Base-by-base conservation (phyloP, 2,797 vertebrate genomes). In the Urophycis tenuis region DNA sequence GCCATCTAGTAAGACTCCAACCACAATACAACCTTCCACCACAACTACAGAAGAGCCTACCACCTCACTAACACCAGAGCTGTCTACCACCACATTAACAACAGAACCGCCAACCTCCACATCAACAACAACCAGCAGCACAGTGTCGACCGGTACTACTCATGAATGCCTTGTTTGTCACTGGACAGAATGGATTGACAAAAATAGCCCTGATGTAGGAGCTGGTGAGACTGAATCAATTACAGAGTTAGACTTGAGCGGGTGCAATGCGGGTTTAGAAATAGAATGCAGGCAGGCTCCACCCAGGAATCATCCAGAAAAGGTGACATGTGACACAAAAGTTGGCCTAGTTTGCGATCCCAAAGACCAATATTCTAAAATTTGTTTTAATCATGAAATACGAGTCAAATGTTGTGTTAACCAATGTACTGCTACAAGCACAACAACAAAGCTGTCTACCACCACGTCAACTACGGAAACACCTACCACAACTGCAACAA, bases 111-210 rank as follows among this genome's bases (percentile, higher is more conserved):
- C 53, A 7, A 64, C 53, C 53, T 33, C 72, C 8, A 78, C n/a
- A 67, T 71, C 45, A 19, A 74, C 64, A 19, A 5, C 3, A 33
- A 39, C 73, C 31, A 9, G 74, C 80, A 73, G 25, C 0, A 30
- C 15, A 30, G 25, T 45, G n/a, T n/a, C n/a, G n/a, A n/a, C n/a
- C n/a, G n/a, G n/a, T n/a, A 73, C 29, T 2, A n/a, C 32, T 15
- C 0, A 0, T 29, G 0, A 5, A 2, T 80, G 74, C 45, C 22
- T 10, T 76, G 69, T 32, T 3, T 96, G 95, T 77, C 0, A 64
- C 0, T 96, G 95, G 95, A 92, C 95, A 1, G 0, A 69, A 0
- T 96, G 95, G 96, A 87, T 88, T 7, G 92, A 93, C 0, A 78
- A 85, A 3, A 78, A 83, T 74, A 82, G 76, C 15, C 94, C 91